Conservation (phyloP, 1,140 invertebrate species). For the Caenorhabditis latens region DNA sequence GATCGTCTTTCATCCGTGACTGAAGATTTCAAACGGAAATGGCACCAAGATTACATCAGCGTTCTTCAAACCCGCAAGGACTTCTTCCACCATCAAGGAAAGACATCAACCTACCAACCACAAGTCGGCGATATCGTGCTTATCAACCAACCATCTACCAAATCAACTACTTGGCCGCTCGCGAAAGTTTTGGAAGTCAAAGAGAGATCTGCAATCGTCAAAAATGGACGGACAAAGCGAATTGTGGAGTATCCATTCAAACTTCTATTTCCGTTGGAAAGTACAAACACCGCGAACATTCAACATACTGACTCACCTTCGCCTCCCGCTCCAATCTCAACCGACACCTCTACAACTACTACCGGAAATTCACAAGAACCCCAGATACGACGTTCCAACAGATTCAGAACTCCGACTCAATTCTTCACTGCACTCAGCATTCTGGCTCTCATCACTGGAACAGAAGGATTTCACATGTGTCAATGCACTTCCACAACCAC, state of each 20-base stretch:
- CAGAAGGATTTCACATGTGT: too few relatives aligned
- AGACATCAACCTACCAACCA: not conserved
- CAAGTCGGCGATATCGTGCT: not conserved
- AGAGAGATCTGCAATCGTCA: slow-evolving; percentile 6
- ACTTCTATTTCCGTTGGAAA: not conserved
- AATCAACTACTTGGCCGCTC: not conserved
- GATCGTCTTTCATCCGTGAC: not conserved
- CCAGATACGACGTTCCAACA: not conserved
- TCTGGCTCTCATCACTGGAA: not conserved
- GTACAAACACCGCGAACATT: too few relatives aligned
- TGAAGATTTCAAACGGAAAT: not conserved
- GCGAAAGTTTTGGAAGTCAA: not conserved
- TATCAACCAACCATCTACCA: not conserved
- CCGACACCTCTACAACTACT: not conserved
- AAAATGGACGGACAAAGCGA: not conserved
- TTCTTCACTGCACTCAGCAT: not conserved
- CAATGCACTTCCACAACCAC: too few relatives aligned
- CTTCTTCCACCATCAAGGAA: not conserved
- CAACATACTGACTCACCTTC: not conserved
- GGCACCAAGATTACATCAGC: not conserved
- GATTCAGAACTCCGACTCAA: not conserved
- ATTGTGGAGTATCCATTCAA: not conserved
- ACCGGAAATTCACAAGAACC: too few relatives aligned
- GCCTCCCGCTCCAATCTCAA: not conserved
- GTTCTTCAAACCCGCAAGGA: not conserved